Percentiles rank a stretch among this genome's conserved stretches.
These are phyloP conservation scores for Holothuria scabra DNA, from an alignment of 53 echinoderm and acorn worm genomes.

Conservation along the genomic window DNA sequence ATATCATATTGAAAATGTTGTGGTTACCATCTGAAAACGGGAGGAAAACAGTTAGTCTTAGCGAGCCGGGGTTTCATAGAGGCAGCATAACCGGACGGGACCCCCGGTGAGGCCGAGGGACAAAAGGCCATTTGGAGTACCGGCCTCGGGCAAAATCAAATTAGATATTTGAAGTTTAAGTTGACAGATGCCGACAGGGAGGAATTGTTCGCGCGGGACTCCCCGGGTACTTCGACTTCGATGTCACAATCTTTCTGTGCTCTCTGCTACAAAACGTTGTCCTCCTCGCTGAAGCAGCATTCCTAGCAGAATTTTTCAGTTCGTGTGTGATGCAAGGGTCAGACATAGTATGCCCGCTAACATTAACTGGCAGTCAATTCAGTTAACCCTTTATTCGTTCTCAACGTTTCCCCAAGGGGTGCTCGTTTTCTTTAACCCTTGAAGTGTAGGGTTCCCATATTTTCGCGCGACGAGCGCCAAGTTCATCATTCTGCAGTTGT, in stretches of 20 bases:
- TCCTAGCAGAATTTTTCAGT: conserved; percentile 20
- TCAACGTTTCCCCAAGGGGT: conserved; percentile 44
- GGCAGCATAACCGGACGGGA: conserved; percentile 33
- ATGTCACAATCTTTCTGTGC: conserved; percentile 30
- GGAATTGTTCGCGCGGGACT: conserved; percentile 42
- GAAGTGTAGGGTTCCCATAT: conserved; percentile 15
- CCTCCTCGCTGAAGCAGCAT: conserved; percentile 26
- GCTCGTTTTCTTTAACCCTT: conserved; percentile 17
- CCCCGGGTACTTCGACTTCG: conserved; percentile 27
- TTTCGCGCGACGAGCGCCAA: conserved; percentile 41
- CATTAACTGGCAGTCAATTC: conserved; percentile 29
- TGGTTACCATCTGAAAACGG: conserved; percentile 34
- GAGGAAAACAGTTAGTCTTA: conserved; percentile 26
- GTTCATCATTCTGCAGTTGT: conserved; percentile 3
- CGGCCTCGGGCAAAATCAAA: conserved; percentile 46
- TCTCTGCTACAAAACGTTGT: conserved; percentile 24
- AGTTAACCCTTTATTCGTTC: conserved; percentile 8
- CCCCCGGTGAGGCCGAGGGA: conserved; percentile 34
- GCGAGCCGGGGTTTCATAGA: conserved; percentile 22
- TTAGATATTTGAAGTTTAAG: conserved; percentile 42
- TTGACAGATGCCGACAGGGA: conserved; percentile 38
- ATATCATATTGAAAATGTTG: conserved; percentile 30
- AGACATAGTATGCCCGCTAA: conserved; percentile 32
- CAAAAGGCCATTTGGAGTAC: conserved; percentile 38
- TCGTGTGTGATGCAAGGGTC: conserved; percentile 21